Base-by-base conservation (phyloP, 1,140 invertebrate genomes). In the Samia ricini region DNA sequence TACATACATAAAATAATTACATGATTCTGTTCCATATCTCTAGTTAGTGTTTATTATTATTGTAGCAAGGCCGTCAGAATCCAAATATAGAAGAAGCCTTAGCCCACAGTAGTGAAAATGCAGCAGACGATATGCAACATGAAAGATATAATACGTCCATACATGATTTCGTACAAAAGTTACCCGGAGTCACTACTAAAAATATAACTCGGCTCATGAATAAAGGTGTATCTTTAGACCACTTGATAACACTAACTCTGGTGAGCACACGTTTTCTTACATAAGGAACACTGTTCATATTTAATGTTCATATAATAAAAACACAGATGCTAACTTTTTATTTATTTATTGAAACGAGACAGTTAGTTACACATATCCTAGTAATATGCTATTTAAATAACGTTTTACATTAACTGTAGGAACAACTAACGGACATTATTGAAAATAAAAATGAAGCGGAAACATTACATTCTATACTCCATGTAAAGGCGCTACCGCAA, bases 111-210 rank as follows among this genome's bases (percentile, higher is more conserved):
- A 85, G 91, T 19, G 94, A 95, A 61, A 92, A 93, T 61, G 81
- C 91, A 22, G 90, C 91, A 7, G 92, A 94, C 60, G 76, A 91
- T 21, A 92, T 93, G 74, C 85, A 92, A 60, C 79, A 92, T 60
- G 94, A 95, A 64, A 94, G 95, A 83, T 97, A 95, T 78, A 97
- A 97, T 85, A 90, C 93, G 21, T 89, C 91, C 55, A 93, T 97
- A 56, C 94, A 95, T 90, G 97, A 99, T 91, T 97, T 99, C 82
- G 88, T 99, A 20, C 92, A 95, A 10, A 97, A 97, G 87, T 91
- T 99, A 72, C 98, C 98, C 0, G 98, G 98, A 4, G 93, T 99
- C 4, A 95, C 95, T 72, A 95, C 95, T 0, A 97, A 97, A 88
- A 99, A 99, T 88, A 93, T 98, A 5, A 92, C 94, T 58, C 72